These are phyloP conservation scores for Clarias macrocephalus DNA, from an alignment of 2,113 vertebrate genomes.

Conservation along the genomic window DNA sequence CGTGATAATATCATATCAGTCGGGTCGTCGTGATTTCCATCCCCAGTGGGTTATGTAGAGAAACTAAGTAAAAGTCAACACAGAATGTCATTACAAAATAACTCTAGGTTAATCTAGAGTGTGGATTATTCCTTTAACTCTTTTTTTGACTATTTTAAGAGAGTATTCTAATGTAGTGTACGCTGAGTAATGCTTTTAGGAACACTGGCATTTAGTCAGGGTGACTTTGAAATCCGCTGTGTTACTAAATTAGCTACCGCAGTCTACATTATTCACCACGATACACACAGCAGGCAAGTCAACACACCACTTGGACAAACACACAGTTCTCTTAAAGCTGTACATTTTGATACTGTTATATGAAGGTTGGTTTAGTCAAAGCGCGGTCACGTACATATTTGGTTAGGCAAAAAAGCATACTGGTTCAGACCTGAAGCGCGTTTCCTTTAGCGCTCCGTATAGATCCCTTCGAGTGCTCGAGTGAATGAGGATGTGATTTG, in stretches of 20 bases:
- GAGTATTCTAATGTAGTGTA: constrained; percentile 32
- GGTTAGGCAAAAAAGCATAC: not conserved
- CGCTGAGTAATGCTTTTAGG: not conserved
- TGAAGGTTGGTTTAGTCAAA: not conserved
- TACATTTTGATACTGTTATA: constrained; percentile 1
- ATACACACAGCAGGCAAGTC: constrained; percentile 3
- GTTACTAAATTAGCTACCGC: constrained; percentile 39
- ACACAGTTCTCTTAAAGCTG: not conserved
- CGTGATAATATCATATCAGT: no score
- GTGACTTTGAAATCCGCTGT: constrained; percentile 48
- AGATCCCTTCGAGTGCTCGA: not conserved
- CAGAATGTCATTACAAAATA: no score
- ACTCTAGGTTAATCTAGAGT: not conserved
- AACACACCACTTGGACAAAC: not conserved
- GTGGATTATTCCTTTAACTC: not conserved
- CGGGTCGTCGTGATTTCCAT: no score
- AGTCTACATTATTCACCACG: constrained; percentile 8
- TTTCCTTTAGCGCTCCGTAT: not conserved
- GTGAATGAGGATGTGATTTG: no score
- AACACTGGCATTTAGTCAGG: constrained; percentile 33
- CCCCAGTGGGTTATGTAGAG: not conserved
- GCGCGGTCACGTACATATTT: not conserved
- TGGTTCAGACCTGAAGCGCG: not conserved
- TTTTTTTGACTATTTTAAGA: not conserved
- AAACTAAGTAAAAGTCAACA: not conserved